phyloP scores from a whole-genome alignment of 2,888 invertebrate species.

The Lycophotia porphyrea region DNA sequence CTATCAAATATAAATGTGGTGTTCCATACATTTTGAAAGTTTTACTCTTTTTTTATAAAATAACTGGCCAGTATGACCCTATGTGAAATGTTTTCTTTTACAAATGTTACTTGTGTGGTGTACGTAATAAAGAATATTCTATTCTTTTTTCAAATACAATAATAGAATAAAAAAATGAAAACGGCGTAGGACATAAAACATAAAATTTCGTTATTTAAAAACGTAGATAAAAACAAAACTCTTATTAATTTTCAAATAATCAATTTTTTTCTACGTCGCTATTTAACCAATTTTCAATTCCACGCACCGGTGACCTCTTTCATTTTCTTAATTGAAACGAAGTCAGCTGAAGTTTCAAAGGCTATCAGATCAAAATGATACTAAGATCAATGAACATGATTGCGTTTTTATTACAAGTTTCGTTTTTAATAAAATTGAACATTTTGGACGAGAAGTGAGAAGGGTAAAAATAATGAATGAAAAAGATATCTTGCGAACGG shows the following conservation, averaged over 20 bases:
- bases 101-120: too few relatives aligned
- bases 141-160: neutral
- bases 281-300: conserved; percentile 44
- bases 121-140: too few relatives aligned
- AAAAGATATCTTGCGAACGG: neutral
- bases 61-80: neutral
- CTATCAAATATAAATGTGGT: neutral
- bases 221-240: conserved; percentile 6
- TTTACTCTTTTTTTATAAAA: neutral
- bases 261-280: conserved; percentile 15
- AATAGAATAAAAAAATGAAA: neutral
- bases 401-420: conserved; percentile 19
- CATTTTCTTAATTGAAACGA: conserved; percentile 56
- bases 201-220: neutral
- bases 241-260: conserved; percentile 15
- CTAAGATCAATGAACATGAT: conserved; percentile 40
- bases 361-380: conserved; percentile 47
- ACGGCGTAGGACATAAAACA: neutral
- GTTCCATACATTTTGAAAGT: neutral
- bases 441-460: neutral
- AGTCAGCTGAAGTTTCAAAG: conserved; percentile 48
- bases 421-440: conserved; percentile 16
- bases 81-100: too few relatives aligned
- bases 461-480: neutral
- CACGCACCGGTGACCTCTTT: conserved; percentile 51